A percentile compares a stretch with the other conserved stretches of the same genome.
phyloP scores from a whole-genome alignment of 2,888 invertebrate genomes.

The Drosophila affinis region DNA sequence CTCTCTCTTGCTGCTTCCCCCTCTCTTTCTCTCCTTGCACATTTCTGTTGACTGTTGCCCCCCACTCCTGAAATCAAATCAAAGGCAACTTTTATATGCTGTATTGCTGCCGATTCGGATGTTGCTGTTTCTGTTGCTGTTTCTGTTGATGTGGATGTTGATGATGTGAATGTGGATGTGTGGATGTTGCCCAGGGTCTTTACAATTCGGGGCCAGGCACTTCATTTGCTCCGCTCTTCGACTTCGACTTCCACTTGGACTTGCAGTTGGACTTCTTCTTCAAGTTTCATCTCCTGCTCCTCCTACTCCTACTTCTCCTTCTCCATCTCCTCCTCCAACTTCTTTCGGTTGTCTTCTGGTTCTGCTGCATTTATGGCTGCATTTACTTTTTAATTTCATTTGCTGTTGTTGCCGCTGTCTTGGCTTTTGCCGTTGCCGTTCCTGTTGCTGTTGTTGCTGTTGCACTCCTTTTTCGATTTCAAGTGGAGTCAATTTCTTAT shows the following conservation, averaged over 20 bases:
- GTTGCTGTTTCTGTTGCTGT: conserved; percentile 1
- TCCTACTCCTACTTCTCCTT: neutral
- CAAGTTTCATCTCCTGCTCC: neutral
- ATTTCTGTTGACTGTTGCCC: neutral
- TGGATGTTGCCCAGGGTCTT: conserved; percentile 35
- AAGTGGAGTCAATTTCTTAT: conserved; percentile 80
- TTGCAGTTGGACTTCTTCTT: neutral
- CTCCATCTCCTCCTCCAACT: neutral
- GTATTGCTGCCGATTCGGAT: conserved; percentile 2
- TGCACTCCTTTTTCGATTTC: conserved; percentile 77
- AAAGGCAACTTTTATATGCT: conserved; percentile 61
- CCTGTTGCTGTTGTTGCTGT: conserved; percentile 36
- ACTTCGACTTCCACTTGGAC: neutral
- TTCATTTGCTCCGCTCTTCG: conserved; percentile 44
- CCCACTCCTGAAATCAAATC: conserved; percentile 56
- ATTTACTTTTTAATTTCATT: conserved; percentile 75
- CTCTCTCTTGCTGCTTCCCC: neutral
- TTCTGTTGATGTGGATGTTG: conserved; percentile 15
- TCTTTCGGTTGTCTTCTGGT: conserved; percentile 36
- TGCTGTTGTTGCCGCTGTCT: conserved; percentile 39
- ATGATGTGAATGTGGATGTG: conserved; percentile 2
- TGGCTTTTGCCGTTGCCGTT: conserved; percentile 26
- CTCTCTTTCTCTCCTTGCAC: neutral
- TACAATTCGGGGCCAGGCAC: conserved; percentile 57
- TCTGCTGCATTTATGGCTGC: conserved; percentile 73